Evolutionary conservation across 2,888 invertebrate species (phyloP).

Genomic region (Rotaria macrura): DNA sequence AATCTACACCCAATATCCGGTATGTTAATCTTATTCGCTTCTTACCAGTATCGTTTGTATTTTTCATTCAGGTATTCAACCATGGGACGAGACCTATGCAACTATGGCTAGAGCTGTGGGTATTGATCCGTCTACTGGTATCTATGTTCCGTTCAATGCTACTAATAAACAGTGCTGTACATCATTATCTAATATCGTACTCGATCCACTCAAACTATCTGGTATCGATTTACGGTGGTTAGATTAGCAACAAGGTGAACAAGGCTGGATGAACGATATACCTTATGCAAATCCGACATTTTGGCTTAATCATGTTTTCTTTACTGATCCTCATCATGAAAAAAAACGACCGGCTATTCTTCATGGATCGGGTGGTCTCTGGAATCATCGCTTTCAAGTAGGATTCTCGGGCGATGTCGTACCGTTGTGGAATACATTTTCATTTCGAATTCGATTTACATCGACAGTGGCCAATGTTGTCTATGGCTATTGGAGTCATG

Average conservation of each 20-base stretch:
- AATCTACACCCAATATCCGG: conserved; percentile 14
- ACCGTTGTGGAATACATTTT: background rate
- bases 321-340: background rate
- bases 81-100: conserved; percentile 5
- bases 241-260: conserved; percentile 23
- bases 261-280: conserved; percentile 10
- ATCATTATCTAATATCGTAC: background rate
- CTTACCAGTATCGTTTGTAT: too few relatives aligned
- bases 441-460: conserved; percentile 4
- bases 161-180: background rate
- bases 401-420: background rate
- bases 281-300: conserved; percentile 5
- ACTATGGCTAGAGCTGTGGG: background rate
- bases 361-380: background rate
- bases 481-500: conserved; percentile 8
- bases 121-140: background rate
- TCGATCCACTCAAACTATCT: background rate
- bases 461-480: background rate
- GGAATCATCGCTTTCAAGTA: conserved; percentile 17
- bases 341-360: background rate
- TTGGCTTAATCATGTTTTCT: background rate
- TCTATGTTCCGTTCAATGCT: background rate
- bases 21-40: background rate
- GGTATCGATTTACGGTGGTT: conserved; percentile 17
- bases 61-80: background rate